phyloP scores from a whole-genome alignment of 2,113 vertebrate species.

The Microtus oregoni region DNA sequence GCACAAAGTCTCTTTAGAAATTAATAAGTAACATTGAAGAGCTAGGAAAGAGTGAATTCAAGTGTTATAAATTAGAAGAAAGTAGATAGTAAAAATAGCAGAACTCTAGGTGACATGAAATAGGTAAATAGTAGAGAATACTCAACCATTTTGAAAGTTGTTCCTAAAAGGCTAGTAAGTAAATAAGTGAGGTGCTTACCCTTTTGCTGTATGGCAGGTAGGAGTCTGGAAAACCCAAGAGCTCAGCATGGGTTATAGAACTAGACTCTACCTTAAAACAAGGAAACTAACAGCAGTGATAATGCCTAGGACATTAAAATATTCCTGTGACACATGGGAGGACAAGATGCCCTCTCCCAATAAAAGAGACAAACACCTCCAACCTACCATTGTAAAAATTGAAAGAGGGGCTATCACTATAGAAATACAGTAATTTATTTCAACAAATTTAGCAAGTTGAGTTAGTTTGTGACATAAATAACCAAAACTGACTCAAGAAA shows the following conservation, averaged over 20 bases:
- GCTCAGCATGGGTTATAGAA: background rate
- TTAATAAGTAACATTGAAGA: background rate
- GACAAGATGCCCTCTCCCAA: background rate
- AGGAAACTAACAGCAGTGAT: background rate
- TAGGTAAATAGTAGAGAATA: background rate
- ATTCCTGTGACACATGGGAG: no score
- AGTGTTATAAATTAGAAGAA: background rate
- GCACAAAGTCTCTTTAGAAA: background rate
- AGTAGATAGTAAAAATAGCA: background rate
- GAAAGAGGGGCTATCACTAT: background rate
- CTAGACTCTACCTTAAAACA: background rate
- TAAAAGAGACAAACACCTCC: background rate
- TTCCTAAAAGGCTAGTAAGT: background rate
- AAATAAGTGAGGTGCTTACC: background rate
- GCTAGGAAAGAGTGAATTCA: background rate
- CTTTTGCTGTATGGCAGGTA: background rate
- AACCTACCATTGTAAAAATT: background rate
- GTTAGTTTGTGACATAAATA: background rate
- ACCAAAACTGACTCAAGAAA: background rate
- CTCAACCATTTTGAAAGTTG: background rate
- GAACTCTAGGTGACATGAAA: background rate
- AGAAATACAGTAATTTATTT: background rate
- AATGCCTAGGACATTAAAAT: no score
- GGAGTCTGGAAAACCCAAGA: background rate
- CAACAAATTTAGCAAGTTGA: background rate